These are phyloP conservation scores for Falco naumanni DNA, from an alignment of 2,797 vertebrate genomes.

Conservation along the genomic window DNA sequence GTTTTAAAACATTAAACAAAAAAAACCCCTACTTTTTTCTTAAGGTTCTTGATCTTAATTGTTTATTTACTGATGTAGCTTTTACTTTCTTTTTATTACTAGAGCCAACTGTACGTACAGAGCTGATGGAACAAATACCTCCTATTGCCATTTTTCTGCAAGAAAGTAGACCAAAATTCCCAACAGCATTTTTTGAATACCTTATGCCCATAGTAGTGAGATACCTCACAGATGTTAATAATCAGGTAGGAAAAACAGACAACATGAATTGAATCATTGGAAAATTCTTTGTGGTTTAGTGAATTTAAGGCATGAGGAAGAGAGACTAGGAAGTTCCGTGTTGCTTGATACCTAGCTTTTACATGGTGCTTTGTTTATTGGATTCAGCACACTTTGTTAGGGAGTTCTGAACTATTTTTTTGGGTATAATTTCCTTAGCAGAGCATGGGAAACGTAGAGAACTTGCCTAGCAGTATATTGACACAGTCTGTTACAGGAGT, in stretches of 20 bases:
- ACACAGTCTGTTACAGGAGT: background rate
- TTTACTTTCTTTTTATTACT: constrained; percentile 1
- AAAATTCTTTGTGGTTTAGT: background rate
- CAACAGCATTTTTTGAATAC: constrained; percentile 86
- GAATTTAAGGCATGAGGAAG: background rate
- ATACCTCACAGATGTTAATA: constrained; percentile 90
- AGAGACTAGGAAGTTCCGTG: background rate
- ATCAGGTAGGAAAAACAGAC: constrained; percentile 81
- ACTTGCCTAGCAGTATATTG: background rate
- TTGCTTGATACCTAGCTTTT: background rate
- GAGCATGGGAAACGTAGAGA: background rate
- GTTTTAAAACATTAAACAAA: background rate
- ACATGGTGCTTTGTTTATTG: background rate
- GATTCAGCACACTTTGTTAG: background rate
- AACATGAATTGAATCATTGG: background rate
- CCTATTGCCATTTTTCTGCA: constrained; percentile 90
- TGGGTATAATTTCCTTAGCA: background rate
- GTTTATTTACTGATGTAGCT: background rate
- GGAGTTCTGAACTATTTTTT: background rate
- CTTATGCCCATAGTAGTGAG: constrained; percentile 87
- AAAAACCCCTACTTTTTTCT: background rate
- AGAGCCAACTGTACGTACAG: constrained; percentile 91
- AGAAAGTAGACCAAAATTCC: constrained; percentile 88
- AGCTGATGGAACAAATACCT: constrained; percentile 93
- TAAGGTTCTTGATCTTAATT: background rate